Evolutionary conservation across 2,113 vertebrate species (phyloP).

Genomic region (Lophius piscatorius): DNA sequence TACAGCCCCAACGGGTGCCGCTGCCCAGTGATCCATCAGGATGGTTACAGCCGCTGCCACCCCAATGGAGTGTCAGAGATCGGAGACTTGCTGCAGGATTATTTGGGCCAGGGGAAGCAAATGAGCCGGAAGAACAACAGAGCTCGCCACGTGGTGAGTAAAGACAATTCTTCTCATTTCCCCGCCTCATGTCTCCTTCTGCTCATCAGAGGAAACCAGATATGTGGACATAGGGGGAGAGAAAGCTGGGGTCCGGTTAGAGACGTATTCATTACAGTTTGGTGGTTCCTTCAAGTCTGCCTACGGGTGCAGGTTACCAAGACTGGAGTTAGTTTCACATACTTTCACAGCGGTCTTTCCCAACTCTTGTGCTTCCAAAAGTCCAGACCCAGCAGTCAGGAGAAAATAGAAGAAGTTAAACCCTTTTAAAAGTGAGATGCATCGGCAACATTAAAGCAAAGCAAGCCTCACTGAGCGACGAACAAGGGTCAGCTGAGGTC

Average conservation of each 20-base stretch:
- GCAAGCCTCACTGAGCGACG: conserved; percentile 25
- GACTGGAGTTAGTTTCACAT: conserved; percentile 51
- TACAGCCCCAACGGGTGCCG: conserved; percentile 45
- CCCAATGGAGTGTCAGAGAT: conserved; percentile 63
- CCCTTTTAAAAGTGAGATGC: conserved; percentile 13
- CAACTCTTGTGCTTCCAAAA: conserved; percentile 22
- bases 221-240: conserved; percentile 34
- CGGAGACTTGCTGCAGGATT: conserved; percentile 76
- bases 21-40: conserved; percentile 54
- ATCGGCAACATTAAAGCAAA: too few species aligned
- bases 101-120: conserved; percentile 67
- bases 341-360: too few species aligned
- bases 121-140: conserved; percentile 75
- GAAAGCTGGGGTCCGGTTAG: conserved; percentile 36
- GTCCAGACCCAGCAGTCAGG: conserved; percentile 17
- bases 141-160: conserved; percentile 86
- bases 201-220: conserved; percentile 45
- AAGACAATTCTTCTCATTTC: not conserved
- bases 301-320: conserved; percentile 32
- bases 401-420: conserved; percentile 14
- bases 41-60: conserved; percentile 53
- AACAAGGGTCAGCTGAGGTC: conserved; percentile 21
- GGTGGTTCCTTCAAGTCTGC: conserved; percentile 58
- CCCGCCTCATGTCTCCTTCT: conserved; percentile 26
- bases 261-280: conserved; percentile 60